Conservation (phyloP, 2,113 vertebrate genomes). For the human region DNA sequence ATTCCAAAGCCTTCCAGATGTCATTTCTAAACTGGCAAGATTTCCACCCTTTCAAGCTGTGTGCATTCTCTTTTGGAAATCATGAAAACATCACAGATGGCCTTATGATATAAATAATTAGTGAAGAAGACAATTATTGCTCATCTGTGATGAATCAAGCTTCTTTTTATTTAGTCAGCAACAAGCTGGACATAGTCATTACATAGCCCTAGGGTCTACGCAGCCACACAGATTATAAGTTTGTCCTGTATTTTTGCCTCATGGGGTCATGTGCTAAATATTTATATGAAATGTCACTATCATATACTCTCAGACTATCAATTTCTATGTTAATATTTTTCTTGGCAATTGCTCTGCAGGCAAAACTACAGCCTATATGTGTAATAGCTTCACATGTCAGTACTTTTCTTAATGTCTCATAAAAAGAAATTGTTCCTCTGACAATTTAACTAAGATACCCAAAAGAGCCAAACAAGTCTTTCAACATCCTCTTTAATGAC, state of each 20-base stretch:
- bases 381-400: not conserved
- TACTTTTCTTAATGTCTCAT: conserved; percentile 51
- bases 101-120: conserved; percentile 71
- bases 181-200: conserved; percentile 24
- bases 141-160: conserved; percentile 70
- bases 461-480: conserved; percentile 3
- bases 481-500: not conserved
- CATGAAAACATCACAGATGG: conserved; percentile 65
- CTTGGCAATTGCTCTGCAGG: conserved; percentile 56
- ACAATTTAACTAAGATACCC: conserved; percentile 30
- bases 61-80: conserved; percentile 54
- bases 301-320: conserved; percentile 51
- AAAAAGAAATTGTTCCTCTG: conserved; percentile 57
- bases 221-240: conserved; percentile 2
- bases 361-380: conserved; percentile 49
- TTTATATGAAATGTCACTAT: conserved; percentile 65
- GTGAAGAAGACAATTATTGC: conserved; percentile 69
- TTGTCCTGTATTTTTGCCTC: conserved; percentile 37
- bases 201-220: not conserved
- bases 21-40: conserved; percentile 51
- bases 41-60: conserved; percentile 41
- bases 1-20: conserved; percentile 65
- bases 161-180: conserved; percentile 59
- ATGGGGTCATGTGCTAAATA: conserved; percentile 44
- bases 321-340: conserved; percentile 68